Percentiles rank a stretch among this genome's conserved stretches.
Evolutionary conservation across 1,140 invertebrate species (phyloP).

Genomic region (Aphelenchoides avenae): DNA sequence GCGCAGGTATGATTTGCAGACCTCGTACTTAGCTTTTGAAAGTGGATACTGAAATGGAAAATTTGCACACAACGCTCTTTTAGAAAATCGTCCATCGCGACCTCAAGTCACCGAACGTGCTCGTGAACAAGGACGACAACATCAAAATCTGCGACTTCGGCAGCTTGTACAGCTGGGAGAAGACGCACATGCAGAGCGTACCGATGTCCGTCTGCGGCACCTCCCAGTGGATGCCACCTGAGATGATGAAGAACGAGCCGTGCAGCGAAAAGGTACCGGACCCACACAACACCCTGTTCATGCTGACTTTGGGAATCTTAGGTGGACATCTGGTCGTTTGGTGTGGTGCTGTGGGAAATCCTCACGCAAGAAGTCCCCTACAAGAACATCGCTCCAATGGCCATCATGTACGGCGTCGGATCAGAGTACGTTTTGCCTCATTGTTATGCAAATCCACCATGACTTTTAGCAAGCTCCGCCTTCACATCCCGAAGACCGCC

Average conservation of each 20-base stretch:
- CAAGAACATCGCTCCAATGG: conserved; percentile 90
- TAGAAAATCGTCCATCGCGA: conserved; percentile 97
- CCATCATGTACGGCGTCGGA: conserved; percentile 95
- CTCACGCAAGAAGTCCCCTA: conserved; percentile 81
- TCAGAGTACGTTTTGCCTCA: conserved; percentile 81
- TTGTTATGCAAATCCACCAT: conserved; percentile 61
- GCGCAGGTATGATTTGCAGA: too few species aligned
- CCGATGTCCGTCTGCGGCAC: conserved; percentile 93
- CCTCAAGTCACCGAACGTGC: conserved; percentile 72
- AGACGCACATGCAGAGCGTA: conserved; percentile 86
- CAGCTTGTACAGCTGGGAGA: conserved; percentile 74
- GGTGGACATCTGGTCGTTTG: conserved; percentile 80
- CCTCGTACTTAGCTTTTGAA: too few species aligned
- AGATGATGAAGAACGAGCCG: conserved; percentile 73
- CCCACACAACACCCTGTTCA: neutral
- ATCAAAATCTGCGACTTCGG: conserved; percentile 98
- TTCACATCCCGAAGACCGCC: conserved; percentile 83
- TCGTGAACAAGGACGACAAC: conserved; percentile 81
- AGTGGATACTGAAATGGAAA: too few species aligned
- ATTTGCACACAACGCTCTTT: too few species aligned
- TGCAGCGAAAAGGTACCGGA: conserved; percentile 73
- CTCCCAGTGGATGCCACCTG: conserved; percentile 96
- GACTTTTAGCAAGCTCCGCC: conserved; percentile 70
- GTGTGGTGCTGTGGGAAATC: conserved; percentile 64
- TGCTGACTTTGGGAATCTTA: conserved; percentile 68